Conservation (phyloP, 2,113 vertebrate genomes). For the Plestiodon gilberti region DNA sequence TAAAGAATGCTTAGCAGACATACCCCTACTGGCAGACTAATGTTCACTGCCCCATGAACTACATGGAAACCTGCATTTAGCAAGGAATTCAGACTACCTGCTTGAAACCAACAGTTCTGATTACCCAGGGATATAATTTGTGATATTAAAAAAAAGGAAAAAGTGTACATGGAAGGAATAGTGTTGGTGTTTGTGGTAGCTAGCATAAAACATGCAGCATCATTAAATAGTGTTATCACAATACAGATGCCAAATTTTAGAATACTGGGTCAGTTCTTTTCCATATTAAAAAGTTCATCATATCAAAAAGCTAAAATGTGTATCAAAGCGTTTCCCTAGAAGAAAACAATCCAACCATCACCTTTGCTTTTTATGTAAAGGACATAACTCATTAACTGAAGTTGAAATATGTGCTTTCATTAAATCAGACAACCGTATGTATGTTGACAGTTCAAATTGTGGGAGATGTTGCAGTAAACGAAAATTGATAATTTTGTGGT, state of each 20-base stretch:
- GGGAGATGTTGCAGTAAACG: conserved; percentile 29
- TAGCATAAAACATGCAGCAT: neutral
- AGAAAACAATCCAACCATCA: neutral
- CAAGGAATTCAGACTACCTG: neutral
- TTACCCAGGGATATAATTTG: neutral
- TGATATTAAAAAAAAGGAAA: neutral
- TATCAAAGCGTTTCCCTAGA: neutral
- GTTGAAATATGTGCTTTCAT: neutral
- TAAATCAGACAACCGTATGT: neutral
- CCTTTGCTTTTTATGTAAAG: neutral
- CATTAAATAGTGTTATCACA: conserved; percentile 7
- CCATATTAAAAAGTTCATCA: neutral
- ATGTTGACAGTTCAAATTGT: neutral
- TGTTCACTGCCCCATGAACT: conserved; percentile 34
- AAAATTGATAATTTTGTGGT: neutral
- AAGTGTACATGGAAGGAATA: neutral
- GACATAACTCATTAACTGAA: neutral
- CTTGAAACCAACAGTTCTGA: neutral
- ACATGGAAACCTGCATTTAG: neutral
- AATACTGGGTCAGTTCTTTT: neutral
- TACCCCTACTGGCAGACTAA: conserved; percentile 76
- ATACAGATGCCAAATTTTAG: conserved; percentile 19
- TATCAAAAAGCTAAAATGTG: conserved; percentile 5
- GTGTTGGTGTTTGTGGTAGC: neutral
- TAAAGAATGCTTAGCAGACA: conserved; percentile 73